phyloP scores from a whole-genome alignment of 2,113 vertebrate species.

The Psittacus erithacus region DNA sequence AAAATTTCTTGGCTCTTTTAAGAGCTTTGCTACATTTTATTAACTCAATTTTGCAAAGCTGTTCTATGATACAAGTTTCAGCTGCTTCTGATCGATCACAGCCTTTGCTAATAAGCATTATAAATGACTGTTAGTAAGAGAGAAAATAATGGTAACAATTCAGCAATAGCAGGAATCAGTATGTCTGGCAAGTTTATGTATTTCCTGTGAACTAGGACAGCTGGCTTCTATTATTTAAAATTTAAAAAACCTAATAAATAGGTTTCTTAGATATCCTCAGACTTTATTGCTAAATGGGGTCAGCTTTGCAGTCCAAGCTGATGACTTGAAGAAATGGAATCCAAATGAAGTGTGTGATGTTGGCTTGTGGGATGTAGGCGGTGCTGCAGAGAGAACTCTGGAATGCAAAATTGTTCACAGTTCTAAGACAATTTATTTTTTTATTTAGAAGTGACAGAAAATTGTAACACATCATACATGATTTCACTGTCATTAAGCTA shows the following conservation, averaged over 20 bases:
- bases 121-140: background rate
- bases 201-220: background rate
- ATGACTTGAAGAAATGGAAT: background rate
- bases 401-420: constrained; percentile 30
- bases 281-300: background rate
- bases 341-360: background rate
- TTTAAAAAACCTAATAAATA: background rate
- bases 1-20: background rate
- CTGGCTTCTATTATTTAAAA: background rate
- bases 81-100: background rate
- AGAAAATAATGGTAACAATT: background rate
- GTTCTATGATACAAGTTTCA: background rate
- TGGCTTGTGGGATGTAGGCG: background rate
- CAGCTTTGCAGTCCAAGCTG: background rate
- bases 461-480: constrained; percentile 32
- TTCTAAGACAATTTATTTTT: background rate
- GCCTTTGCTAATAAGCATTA: background rate
- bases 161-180: background rate
- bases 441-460: constrained; percentile 40
- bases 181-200: background rate
- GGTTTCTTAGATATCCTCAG: background rate
- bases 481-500: constrained; percentile 17
- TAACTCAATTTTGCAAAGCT: background rate
- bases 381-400: constrained; percentile 17
- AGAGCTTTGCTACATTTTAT: background rate